Percentiles rank a stretch among this genome's conserved stretches.
Evolutionary conservation across 2,113 vertebrate genomes (phyloP).

Genomic region (Elaphurus davidianus): DNA sequence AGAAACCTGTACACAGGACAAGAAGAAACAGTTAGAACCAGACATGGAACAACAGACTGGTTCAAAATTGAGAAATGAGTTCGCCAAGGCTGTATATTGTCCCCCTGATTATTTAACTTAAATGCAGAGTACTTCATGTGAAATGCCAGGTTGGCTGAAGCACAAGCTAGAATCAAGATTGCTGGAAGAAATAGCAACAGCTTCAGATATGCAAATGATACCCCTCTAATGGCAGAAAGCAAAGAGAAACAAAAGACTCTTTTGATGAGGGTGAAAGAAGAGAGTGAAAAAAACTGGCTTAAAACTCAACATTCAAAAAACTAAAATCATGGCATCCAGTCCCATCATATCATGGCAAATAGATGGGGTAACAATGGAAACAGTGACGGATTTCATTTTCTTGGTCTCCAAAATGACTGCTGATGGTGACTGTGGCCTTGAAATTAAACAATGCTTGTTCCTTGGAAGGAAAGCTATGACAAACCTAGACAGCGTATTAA

Average conservation of each 20-base stretch:
- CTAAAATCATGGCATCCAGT: neutral
- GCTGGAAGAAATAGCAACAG: neutral
- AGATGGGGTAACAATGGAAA: neutral
- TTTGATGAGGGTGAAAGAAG: neutral
- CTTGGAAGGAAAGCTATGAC: neutral
- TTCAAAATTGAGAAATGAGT: neutral
- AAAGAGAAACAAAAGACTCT: neutral
- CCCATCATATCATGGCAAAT: neutral
- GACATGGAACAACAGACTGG: neutral
- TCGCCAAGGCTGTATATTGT: neutral
- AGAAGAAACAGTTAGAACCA: neutral
- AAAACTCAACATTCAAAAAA: neutral
- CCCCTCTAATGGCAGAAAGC: neutral
- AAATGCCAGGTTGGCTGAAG: neutral
- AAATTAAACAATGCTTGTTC: neutral
- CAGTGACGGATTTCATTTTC: neutral
- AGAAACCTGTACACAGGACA: neutral
- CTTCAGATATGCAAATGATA: neutral
- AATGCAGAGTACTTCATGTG: neutral
- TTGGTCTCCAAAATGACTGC: neutral
- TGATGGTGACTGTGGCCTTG: neutral
- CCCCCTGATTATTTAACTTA: neutral
- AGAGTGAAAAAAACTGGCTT: neutral
- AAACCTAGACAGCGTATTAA: neutral
- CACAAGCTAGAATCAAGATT: neutral